Percentiles rank a stretch among this genome's conserved stretches.
Evolutionary conservation across 1,140 invertebrate species (phyloP).

Genomic region (Lysiphlebus fabarum): DNA sequence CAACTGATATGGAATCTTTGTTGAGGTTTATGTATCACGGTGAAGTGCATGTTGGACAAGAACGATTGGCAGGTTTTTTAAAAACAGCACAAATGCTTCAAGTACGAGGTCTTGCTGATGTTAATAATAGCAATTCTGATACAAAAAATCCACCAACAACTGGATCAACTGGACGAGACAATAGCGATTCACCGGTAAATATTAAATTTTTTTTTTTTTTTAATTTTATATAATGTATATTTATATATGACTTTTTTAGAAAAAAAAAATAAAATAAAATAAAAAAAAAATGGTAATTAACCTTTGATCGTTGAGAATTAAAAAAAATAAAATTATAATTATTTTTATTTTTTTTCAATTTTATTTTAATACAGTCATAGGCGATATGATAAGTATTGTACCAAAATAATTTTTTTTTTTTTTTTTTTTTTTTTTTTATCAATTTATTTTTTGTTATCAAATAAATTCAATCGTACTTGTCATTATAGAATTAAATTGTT

Average conservation of each 20-base stretch:
- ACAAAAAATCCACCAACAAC: conserved; percentile 46
- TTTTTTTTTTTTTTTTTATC: too few species aligned
- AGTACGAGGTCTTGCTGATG: conserved; percentile 84
- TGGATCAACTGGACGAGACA: conserved; percentile 48
- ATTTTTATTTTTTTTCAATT: too few species aligned
- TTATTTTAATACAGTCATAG: too few species aligned
- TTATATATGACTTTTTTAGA: not conserved
- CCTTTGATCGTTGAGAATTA: too few species aligned
- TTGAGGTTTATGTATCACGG: conserved; percentile 94
- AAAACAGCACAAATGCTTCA: conserved; percentile 88
- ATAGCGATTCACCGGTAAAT: conserved; percentile 49
- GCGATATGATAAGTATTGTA: too few species aligned
- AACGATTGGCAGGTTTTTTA: conserved; percentile 82
- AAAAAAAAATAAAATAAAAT: conserved; percentile 1
- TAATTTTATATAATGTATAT: conserved; percentile 3
- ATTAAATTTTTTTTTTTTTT: conserved; percentile 13
- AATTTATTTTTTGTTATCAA: too few species aligned
- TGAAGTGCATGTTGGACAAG: conserved; percentile 88
- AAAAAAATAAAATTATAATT: too few species aligned
- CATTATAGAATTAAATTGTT: too few species aligned
- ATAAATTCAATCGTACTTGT: too few species aligned
- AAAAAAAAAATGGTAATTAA: too few species aligned
- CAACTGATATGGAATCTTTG: conserved; percentile 85
- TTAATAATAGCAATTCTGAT: conserved; percentile 60
- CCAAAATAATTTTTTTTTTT: too few species aligned